Percentiles rank a stretch among this genome's conserved stretches.
Evolutionary conservation across 2,113 vertebrate genomes (phyloP).

Genomic region (Struthidea cinerea): DNA sequence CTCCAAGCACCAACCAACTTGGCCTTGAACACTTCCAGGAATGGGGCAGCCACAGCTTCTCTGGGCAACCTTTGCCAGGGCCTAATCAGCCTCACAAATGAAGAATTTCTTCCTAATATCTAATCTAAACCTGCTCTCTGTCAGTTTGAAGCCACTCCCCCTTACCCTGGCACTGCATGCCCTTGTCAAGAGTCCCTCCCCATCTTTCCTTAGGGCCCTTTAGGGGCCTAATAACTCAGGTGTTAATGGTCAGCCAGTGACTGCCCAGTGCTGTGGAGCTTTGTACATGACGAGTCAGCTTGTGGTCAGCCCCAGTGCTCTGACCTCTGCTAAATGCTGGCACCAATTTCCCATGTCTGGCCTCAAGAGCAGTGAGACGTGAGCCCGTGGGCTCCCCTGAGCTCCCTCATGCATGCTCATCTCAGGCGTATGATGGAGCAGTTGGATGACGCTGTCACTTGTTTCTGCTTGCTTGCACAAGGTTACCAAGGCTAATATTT

Average conservation of each 20-base stretch:
- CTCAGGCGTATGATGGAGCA: not conserved
- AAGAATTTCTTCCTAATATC: not conserved
- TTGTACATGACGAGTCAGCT: rapidly evolving
- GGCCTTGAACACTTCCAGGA: not conserved
- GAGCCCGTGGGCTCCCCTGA: not conserved
- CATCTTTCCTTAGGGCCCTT: not conserved
- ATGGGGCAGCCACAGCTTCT: not conserved
- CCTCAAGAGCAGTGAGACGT: not conserved
- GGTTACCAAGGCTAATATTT: not conserved
- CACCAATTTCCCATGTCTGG: not conserved
- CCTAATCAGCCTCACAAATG: not conserved
- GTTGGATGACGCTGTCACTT: not conserved
- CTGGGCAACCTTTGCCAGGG: not conserved
- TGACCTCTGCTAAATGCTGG: rapidly evolving
- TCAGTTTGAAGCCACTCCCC: not conserved
- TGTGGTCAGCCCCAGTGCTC: not conserved
- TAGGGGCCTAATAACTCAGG: not conserved
- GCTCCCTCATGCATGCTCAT: not conserved
- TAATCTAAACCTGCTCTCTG: not conserved
- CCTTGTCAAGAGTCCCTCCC: not conserved
- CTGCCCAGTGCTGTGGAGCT: not conserved
- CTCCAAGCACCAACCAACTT: not conserved
- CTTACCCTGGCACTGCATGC: not conserved
- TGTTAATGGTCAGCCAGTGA: not conserved
- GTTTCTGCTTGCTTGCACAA: not conserved